Evolutionary conservation across 92 coral and sea anemone species (phyloP).

Genomic region (Palythoa grandiflora): DNA sequence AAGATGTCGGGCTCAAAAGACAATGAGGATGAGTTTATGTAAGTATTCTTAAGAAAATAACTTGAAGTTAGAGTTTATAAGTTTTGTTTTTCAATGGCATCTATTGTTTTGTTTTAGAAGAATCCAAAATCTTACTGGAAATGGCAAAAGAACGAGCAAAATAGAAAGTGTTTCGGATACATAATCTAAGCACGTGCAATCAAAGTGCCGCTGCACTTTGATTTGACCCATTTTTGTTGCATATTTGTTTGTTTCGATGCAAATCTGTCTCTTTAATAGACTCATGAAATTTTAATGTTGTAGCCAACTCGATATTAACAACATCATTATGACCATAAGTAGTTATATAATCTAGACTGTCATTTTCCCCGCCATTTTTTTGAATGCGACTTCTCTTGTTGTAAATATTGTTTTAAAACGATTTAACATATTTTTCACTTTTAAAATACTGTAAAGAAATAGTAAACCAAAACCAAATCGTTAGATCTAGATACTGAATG

Average conservation of each 20-base stretch:
- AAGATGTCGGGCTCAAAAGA: conserved; percentile 9
- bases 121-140: conserved; percentile 27
- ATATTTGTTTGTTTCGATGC: not conserved
- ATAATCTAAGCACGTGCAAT: conserved; percentile 7
- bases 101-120: conserved; percentile 24
- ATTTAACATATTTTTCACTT: conserved; percentile 17
- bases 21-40: conserved; percentile 7
- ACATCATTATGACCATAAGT: conserved; percentile 9
- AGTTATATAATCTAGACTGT: not conserved
- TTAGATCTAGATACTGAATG: conserved; percentile 15
- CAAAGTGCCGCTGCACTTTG: not conserved
- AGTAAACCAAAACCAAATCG: conserved; percentile 18
- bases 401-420: conserved; percentile 3
- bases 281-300: not conserved
- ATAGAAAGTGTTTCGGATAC: conserved; percentile 6
- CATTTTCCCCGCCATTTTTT: not conserved
- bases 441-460: conserved; percentile 19
- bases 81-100: not conserved
- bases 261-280: not conserved
- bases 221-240: not conserved
- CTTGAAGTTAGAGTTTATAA: not conserved
- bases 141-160: conserved; percentile 13
- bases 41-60: not conserved
- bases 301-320: conserved; percentile 4
- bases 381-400: conserved; percentile 1